Evolutionary conservation across 2,888 invertebrate species (phyloP).

Genomic region (Spicauda simplicius): DNA sequence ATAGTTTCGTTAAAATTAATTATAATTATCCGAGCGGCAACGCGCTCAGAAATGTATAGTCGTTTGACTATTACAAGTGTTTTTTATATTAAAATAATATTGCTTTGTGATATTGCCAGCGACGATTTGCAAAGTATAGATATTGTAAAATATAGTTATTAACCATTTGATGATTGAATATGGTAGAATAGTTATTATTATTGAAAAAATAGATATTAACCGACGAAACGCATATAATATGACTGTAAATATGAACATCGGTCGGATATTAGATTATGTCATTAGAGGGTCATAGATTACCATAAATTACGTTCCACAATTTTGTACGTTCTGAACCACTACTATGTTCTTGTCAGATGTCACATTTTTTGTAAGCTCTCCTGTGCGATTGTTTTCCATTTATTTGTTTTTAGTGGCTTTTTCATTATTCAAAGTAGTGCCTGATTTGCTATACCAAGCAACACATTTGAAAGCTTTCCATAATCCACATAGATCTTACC

Average conservation of each 20-base stretch:
- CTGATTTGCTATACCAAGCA: no score
- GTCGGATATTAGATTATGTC: slow-evolving; percentile 49
- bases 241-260: slow-evolving; percentile 57
- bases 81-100: slow-evolving; percentile 60
- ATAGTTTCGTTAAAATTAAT: slow-evolving; percentile 21
- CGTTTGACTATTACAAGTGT: slow-evolving; percentile 60
- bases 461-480: no score
- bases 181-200: slow-evolving; percentile 44
- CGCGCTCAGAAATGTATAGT: slow-evolving; percentile 55
- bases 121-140: slow-evolving; percentile 50
- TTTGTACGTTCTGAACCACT: background rate
- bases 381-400: background rate
- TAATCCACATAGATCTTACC: no score
- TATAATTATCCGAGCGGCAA: slow-evolving; percentile 15
- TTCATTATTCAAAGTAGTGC: no score
- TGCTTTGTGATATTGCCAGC: slow-evolving; percentile 74
- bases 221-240: slow-evolving; percentile 24
- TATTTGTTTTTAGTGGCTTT: background rate
- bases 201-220: slow-evolving; percentile 14
- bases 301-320: slow-evolving; percentile 2
- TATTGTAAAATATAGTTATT: slow-evolving; percentile 51
- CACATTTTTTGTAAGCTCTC: background rate
- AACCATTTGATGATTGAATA: slow-evolving; percentile 11
- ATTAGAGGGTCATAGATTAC: background rate
- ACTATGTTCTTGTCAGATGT: background rate